A percentile compares a stretch with the other conserved stretches of the same genome.
Evolutionary conservation across 2,113 vertebrate species (phyloP).

Genomic region (Aegotheles bennettii): DNA sequence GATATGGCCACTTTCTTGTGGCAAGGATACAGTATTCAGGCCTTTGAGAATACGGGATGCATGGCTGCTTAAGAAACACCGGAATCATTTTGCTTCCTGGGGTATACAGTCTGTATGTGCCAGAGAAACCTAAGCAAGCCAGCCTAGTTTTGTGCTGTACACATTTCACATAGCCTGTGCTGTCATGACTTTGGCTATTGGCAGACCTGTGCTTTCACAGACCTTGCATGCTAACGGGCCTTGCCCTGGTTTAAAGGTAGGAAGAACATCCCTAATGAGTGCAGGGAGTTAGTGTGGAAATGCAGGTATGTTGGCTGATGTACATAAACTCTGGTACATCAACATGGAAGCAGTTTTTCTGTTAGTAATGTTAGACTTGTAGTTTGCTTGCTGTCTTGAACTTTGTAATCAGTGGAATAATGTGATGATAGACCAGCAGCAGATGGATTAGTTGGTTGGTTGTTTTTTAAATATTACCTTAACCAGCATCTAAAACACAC

Average conservation of each 20-base stretch:
- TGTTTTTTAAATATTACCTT: not conserved
- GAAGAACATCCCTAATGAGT: fast-evolving
- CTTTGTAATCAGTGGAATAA: not conserved
- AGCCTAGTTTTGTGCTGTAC: not conserved
- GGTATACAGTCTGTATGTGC: fast-evolving
- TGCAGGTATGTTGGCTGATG: not conserved
- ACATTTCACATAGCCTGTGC: not conserved
- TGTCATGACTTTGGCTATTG: fast-evolving
- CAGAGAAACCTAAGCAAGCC: not conserved
- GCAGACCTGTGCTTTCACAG: not conserved
- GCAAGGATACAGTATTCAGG: not conserved
- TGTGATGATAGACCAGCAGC: not conserved
- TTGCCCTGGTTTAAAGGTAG: not conserved
- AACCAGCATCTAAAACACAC: not conserved
- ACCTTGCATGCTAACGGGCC: fast-evolving
- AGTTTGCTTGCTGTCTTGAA: not conserved
- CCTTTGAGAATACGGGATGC: not conserved
- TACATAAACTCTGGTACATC: not conserved
- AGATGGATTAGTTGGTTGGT: too few species aligned
- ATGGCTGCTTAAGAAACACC: not conserved
- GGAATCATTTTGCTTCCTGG: not conserved
- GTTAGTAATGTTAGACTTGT: not conserved
- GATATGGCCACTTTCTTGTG: not conserved
- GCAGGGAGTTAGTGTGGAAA: fast-evolving
- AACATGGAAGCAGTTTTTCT: not conserved